These are phyloP conservation scores for Drosophila paramelanica DNA, from an alignment of 2,888 invertebrate genomes.

Conservation along the genomic window DNA sequence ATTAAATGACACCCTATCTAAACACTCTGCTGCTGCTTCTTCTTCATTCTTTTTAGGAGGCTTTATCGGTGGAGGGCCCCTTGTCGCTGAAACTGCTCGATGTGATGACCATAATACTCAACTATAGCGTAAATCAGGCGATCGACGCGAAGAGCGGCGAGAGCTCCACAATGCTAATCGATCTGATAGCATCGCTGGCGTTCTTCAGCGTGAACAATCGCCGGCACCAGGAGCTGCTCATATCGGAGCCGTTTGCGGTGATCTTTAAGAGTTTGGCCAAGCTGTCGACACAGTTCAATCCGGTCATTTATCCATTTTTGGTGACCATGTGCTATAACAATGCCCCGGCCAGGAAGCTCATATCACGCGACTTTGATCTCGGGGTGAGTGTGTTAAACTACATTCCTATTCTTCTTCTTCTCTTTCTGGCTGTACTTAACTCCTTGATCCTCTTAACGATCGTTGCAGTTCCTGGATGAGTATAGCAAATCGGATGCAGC, in stretches of 20 bases:
- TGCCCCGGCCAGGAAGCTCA: conserved; percentile 82
- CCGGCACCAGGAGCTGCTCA: conserved; percentile 84
- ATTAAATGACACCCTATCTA: conserved; percentile 52
- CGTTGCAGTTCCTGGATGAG: conserved; percentile 83
- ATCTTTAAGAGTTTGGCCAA: conserved; percentile 84
- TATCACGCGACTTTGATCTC: conserved; percentile 84
- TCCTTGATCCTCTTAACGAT: conserved; percentile 11
- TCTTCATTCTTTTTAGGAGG: conserved; percentile 75
- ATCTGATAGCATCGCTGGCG: conserved; percentile 84
- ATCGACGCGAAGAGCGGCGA: conserved; percentile 80
- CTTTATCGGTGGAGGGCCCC: conserved; percentile 82
- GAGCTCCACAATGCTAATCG: conserved; percentile 84
- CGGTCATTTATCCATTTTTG: conserved; percentile 84
- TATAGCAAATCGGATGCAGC: conserved; percentile 84
- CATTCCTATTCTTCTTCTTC: not conserved
- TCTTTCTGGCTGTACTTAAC: not conserved
- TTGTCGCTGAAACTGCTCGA: conserved; percentile 83
- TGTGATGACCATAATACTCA: conserved; percentile 83
- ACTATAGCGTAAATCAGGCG: conserved; percentile 78
- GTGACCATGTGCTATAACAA: conserved; percentile 84
- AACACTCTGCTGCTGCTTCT: not conserved
- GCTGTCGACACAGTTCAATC: conserved; percentile 83
- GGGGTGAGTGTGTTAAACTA: conserved; percentile 74
- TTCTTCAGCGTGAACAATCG: conserved; percentile 85
- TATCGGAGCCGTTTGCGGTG: conserved; percentile 83